Conservation (phyloP, 1,140 invertebrate genomes). For the Diplogasteroides magnus region DNA sequence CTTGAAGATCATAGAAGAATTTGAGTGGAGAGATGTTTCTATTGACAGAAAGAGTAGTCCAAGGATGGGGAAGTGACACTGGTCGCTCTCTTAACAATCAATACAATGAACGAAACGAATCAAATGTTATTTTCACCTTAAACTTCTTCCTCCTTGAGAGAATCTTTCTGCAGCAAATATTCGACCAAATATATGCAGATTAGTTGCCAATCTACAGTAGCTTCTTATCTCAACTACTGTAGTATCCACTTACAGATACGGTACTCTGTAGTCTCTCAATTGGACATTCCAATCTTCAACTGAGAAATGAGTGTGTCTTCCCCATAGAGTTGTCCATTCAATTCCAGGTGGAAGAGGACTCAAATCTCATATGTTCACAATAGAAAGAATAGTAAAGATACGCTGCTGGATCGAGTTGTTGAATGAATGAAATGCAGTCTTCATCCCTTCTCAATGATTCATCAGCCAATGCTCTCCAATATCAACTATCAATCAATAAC, state of each 20-base stretch:
- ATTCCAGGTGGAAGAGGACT: neutral
- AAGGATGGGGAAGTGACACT: constrained; percentile 61
- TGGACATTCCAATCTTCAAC: neutral
- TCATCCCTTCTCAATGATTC: constrained; percentile 75
- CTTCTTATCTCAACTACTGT: no score
- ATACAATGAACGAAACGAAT: constrained; percentile 65
- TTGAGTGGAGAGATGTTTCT: constrained; percentile 85
- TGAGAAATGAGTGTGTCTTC: neutral
- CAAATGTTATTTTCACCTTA: constrained; percentile 89
- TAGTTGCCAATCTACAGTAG: neutral
- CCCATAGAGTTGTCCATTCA: constrained; percentile 52
- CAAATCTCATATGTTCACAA: neutral
- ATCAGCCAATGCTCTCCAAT: constrained; percentile 79
- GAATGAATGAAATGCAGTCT: constrained; percentile 69
- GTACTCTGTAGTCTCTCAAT: neutral
- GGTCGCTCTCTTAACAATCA: constrained; percentile 38
- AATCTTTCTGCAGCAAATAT: constrained; percentile 71
- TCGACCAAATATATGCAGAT: constrained; percentile 81
- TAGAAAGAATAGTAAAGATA: constrained; percentile 74
- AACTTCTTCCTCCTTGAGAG: constrained; percentile 78
- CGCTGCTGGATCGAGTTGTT: constrained; percentile 73
- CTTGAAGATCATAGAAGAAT: constrained; percentile 96
- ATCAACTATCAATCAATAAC: no score
- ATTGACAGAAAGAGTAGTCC: constrained; percentile 59
- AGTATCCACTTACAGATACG: constrained; percentile 56